phyloP scores from a whole-genome alignment of 2,888 invertebrate genomes.

The Chouioia cunea region DNA sequence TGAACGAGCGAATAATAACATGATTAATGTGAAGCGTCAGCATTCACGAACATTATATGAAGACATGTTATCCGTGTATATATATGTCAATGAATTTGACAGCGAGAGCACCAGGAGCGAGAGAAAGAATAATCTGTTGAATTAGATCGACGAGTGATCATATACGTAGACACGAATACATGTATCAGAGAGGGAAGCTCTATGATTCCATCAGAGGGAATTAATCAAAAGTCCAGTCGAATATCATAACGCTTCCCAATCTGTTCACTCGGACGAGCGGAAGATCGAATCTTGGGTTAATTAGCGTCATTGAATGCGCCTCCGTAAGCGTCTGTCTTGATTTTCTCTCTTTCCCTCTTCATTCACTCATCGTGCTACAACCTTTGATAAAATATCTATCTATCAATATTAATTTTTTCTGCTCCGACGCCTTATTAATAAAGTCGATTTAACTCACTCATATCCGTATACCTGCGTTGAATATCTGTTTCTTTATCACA shows the following conservation, averaged over 20 bases:
- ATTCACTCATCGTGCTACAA: slow-evolving; percentile 7
- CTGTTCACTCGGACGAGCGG: slow-evolving; percentile 53
- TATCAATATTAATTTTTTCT: slow-evolving; percentile 18
- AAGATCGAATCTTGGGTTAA: slow-evolving; percentile 60
- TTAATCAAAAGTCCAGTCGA: slow-evolving; percentile 47
- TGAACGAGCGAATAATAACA: too few relatives aligned
- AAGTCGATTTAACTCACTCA: slow-evolving; percentile 17
- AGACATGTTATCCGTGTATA: neutral
- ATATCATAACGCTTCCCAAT: slow-evolving; percentile 49
- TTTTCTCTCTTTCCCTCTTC: slow-evolving; percentile 42
- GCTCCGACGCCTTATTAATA: slow-evolving; percentile 11
- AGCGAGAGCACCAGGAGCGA: neutral
- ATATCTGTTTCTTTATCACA: neutral
- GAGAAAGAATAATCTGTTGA: slow-evolving; percentile 18
- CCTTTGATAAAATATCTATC: slow-evolving; percentile 38
- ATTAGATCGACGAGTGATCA: slow-evolving; percentile 10
- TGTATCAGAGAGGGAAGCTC: slow-evolving; percentile 22
- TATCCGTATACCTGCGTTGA: neutral
- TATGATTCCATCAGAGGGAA: slow-evolving; percentile 31
- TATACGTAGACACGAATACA: neutral
- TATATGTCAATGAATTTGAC: slow-evolving; percentile 14
- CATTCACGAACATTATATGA: neutral
- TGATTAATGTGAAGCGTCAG: too few relatives aligned
- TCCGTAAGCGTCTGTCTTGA: slow-evolving; percentile 21
- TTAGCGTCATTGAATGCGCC: slow-evolving; percentile 52